These are phyloP conservation scores for Alauda arvensis DNA, from an alignment of 2,797 vertebrate species.

Conservation along the genomic window DNA sequence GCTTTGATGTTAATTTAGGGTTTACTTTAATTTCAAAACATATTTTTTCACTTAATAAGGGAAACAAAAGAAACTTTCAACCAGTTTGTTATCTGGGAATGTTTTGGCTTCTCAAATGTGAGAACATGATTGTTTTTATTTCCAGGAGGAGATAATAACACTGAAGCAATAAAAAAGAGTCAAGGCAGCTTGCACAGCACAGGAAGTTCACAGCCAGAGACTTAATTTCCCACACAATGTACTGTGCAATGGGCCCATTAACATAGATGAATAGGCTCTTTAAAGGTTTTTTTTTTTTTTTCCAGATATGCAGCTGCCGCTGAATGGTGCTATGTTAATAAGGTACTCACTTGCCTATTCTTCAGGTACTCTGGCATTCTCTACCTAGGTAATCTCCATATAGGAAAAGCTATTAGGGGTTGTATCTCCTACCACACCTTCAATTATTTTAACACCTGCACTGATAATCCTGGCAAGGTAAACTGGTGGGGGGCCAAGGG, in stretches of 20 bases:
- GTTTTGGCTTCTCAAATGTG: conserved; percentile 80
- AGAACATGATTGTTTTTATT: conserved; percentile 83
- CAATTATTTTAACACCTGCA: conserved; percentile 94
- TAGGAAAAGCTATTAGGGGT: conserved; percentile 77
- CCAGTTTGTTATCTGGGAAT: conserved; percentile 79
- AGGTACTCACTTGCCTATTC: conserved; percentile 88
- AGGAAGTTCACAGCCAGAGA: conserved; percentile 90
- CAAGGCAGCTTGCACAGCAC: conserved; percentile 80
- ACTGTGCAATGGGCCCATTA: conserved; percentile 89
- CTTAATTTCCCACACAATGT: conserved; percentile 88
- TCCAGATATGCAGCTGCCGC: conserved; percentile 86
- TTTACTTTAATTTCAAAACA: conserved; percentile 77
- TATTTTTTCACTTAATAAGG: conserved; percentile 79
- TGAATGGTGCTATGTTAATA: conserved; percentile 93
- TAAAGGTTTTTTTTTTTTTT: conserved; percentile 75
- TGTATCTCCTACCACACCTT: conserved; percentile 88
- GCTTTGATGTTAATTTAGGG: conserved; percentile 72
- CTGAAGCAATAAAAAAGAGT: conserved; percentile 82
- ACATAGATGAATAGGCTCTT: conserved; percentile 90
- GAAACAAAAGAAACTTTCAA: conserved; percentile 80
- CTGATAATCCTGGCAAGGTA: conserved; percentile 82
- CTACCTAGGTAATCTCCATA: conserved; percentile 89
- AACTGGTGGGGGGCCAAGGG: conserved; percentile 79
- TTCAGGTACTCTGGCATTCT: conserved; percentile 82
- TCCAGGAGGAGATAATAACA: conserved; percentile 83